Evolutionary conservation across 2,113 vertebrate genomes (phyloP).

Genomic region (Clarias macrocephalus): DNA sequence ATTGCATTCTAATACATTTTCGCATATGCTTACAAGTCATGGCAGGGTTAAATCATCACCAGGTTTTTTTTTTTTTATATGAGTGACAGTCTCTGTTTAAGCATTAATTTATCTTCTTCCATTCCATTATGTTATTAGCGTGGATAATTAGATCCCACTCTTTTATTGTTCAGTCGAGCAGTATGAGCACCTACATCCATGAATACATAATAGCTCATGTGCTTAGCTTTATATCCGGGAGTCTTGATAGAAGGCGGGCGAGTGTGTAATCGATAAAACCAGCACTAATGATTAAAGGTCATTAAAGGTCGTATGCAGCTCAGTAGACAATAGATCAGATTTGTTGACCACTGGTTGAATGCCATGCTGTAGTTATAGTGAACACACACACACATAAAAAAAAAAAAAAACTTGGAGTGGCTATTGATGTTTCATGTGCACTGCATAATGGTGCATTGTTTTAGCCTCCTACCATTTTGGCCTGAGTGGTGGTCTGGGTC

Average conservation of each 20-base stretch:
- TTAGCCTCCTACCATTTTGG: conserved; percentile 26
- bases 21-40: neutral
- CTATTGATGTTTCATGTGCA: conserved; percentile 43
- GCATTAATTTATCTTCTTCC: neutral
- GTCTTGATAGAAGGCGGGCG: conserved; percentile 39
- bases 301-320: conserved; percentile 15
- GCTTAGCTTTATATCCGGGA: conserved; percentile 36
- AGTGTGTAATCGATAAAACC: conserved; percentile 30
- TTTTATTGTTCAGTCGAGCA: conserved; percentile 26
- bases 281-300: conserved; percentile 40
- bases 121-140: neutral
- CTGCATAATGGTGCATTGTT: conserved; percentile 40
- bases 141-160: neutral
- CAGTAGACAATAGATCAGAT: conserved; percentile 22
- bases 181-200: conserved; percentile 25
- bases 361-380: conserved; percentile 22
- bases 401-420: neutral
- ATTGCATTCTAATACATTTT: neutral
- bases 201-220: conserved; percentile 37
- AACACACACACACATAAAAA: neutral
- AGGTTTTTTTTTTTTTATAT: neutral
- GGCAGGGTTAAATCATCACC: neutral
- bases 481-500: neutral
- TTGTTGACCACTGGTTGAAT: conserved; percentile 6
- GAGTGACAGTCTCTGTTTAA: neutral